These are phyloP conservation scores for Cygnus buccinator DNA, from an alignment of 2,113 vertebrate genomes.

Conservation along the genomic window DNA sequence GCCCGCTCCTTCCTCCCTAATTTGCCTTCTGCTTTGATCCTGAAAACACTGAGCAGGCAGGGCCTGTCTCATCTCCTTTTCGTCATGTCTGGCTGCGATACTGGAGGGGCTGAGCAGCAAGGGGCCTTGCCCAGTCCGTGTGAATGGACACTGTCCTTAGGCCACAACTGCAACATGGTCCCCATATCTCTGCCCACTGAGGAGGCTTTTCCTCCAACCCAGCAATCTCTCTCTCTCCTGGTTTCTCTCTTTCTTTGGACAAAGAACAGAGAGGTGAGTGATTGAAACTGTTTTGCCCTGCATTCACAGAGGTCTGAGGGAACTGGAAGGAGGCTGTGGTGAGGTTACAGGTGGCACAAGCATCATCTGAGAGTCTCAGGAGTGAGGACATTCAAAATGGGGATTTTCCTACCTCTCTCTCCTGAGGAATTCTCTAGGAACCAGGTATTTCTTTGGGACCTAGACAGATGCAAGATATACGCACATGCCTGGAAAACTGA, in stretches of 20 bases:
- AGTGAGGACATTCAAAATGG: background rate
- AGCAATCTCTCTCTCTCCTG: background rate
- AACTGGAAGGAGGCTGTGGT: background rate
- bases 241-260: background rate
- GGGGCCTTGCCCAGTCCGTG: accelerated
- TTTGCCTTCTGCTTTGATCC: background rate
- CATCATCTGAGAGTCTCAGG: background rate
- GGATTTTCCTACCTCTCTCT: background rate
- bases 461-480: background rate
- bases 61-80: background rate
- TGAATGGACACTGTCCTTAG: background rate
- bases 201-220: background rate
- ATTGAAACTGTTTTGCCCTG: background rate
- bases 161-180: background rate
- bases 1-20: background rate
- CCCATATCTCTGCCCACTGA: background rate
- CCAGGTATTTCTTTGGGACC: background rate
- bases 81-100: background rate
- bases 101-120: background rate
- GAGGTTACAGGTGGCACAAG: background rate
- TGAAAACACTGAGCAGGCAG: background rate
- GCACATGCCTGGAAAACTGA: background rate
- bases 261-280: background rate
- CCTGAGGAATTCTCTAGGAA: background rate
- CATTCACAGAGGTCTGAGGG: accelerated